Conservation (phyloP, 2,113 vertebrate species). For the Zosterops japonicus region DNA sequence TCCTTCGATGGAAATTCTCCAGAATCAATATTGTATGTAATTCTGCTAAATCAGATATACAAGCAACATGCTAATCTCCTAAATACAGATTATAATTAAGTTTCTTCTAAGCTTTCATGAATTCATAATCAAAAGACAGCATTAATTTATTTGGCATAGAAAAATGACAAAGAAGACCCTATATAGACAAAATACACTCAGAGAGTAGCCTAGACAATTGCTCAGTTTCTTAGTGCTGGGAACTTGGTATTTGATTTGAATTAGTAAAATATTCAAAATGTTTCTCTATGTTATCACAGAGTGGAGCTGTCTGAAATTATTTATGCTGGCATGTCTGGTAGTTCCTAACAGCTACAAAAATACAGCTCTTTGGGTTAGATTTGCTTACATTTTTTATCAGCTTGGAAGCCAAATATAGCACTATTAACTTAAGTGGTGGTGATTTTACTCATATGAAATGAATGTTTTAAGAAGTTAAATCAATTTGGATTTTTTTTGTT, state of each 20-base stretch:
- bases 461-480: constrained; percentile 8
- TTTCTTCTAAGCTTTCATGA: constrained; percentile 10
- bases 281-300: neutral
- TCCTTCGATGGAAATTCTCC: neutral
- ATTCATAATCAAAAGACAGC: constrained; percentile 2
- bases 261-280: constrained; percentile 11
- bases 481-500: neutral
- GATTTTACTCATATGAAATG: constrained; percentile 35
- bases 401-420: neutral
- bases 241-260: neutral
- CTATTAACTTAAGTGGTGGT: constrained; percentile 18
- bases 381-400: neutral
- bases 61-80: neutral
- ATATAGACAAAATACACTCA: neutral
- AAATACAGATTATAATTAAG: neutral
- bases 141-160: constrained; percentile 16
- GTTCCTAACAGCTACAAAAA: neutral
- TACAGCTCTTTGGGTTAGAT: neutral
- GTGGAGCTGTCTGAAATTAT: neutral
- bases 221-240: neutral
- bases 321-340: neutral
- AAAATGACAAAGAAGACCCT: neutral
- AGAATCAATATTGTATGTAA: neutral
- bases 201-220: neutral
- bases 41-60: neutral